Evolutionary conservation across 2,888 invertebrate genomes (phyloP).

Genomic region (Alsophila aescularia): DNA sequence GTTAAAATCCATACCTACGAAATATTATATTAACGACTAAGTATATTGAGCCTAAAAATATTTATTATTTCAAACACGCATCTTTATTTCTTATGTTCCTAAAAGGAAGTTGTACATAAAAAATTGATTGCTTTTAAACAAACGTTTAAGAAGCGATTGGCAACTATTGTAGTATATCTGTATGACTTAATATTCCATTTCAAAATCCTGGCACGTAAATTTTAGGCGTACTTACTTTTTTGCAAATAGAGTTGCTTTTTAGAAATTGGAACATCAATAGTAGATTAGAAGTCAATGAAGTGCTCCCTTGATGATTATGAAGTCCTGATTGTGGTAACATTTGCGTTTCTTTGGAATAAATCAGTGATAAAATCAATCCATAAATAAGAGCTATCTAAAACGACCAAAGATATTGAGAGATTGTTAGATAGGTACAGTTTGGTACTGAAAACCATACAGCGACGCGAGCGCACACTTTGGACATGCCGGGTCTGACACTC

Average conservation of each 20-base stretch:
- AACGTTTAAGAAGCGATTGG: constrained; percentile 1
- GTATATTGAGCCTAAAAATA: background rate
- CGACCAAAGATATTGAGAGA: background rate
- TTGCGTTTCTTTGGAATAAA: constrained; percentile 1
- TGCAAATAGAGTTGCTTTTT: constrained; percentile 1
- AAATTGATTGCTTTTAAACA: constrained; percentile 26
- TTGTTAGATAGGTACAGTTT: too few species aligned
- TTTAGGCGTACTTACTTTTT: constrained; percentile 16
- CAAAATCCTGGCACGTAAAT: constrained; percentile 10
- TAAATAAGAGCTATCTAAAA: background rate
- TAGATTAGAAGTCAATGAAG: constrained; percentile 6
- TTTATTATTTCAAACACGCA: background rate
- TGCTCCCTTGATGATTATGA: background rate
- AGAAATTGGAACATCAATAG: constrained; percentile 8
- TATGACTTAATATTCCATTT: background rate
- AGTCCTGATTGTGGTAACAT: constrained; percentile 6
- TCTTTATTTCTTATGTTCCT: background rate
- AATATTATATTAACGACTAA: too few species aligned
- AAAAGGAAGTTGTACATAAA: constrained; percentile 22
- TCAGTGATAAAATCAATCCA: constrained; percentile 1
- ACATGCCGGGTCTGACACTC: too few species aligned
- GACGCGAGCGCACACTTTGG: too few species aligned
- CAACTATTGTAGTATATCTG: background rate
- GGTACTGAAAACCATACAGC: too few species aligned
- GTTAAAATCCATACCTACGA: too few species aligned